Conservation (phyloP, 2,888 invertebrate species). For the Caenorhabditis macrosperma region DNA sequence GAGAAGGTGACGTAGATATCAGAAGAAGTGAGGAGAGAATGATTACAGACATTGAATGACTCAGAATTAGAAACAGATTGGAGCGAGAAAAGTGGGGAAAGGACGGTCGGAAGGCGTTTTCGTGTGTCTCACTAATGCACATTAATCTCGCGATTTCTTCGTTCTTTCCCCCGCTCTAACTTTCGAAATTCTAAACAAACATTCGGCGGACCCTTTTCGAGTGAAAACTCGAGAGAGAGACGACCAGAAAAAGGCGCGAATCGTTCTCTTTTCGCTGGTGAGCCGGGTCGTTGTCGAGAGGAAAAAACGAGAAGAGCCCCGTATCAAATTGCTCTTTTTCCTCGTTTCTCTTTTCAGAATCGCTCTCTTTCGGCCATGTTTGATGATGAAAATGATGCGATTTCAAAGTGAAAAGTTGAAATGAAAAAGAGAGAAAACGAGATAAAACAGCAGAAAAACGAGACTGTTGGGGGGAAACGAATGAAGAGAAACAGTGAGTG, state of each 20-base stretch:
- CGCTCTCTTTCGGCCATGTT: conserved; percentile 10
- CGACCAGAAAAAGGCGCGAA: conserved; percentile 37
- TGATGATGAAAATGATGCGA: conserved; percentile 26
- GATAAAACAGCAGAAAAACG: background rate
- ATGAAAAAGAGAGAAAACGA: conserved; percentile 2
- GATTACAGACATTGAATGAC: background rate
- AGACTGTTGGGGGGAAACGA: no score
- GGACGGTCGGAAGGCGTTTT: background rate
- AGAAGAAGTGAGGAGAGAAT: background rate
- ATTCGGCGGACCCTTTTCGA: background rate
- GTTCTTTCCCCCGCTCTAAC: background rate
- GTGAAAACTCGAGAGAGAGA: conserved; percentile 24
- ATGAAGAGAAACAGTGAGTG: no score
- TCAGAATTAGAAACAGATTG: background rate
- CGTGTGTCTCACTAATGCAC: conserved; percentile 3
- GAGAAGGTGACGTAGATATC: conserved; percentile 1
- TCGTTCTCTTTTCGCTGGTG: conserved; percentile 37
- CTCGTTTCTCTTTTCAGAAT: conserved; percentile 7
- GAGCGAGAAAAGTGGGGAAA: background rate
- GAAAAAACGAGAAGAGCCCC: conserved; percentile 12
- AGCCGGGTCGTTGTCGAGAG: conserved; percentile 4
- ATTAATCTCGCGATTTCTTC: conserved; percentile 5
- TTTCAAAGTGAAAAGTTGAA: conserved; percentile 13
- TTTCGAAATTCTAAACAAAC: conserved; percentile 42
- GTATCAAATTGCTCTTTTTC: conserved; percentile 51